Conservation (phyloP, 2,888 invertebrate species). For the Stenurella melanura region DNA sequence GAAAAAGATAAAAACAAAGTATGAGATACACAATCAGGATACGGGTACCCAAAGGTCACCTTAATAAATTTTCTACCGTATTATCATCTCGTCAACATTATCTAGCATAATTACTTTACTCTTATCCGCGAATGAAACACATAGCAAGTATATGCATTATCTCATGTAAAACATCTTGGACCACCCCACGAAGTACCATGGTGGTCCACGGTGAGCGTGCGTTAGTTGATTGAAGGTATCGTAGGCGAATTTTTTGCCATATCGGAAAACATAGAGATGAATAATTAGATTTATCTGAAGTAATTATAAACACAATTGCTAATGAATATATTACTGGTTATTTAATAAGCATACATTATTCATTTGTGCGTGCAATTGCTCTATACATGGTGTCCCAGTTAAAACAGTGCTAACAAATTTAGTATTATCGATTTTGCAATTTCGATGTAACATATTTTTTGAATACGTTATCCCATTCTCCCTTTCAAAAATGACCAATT, state of each 20-base stretch:
- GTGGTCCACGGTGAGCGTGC: constrained; percentile 39
- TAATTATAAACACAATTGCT: constrained; percentile 53
- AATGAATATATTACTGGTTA: constrained; percentile 53
- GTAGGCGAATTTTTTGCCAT: constrained; percentile 37
- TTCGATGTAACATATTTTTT: no score
- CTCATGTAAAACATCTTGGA: constrained; percentile 42
- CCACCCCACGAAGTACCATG: constrained; percentile 36
- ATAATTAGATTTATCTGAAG: constrained; percentile 51
- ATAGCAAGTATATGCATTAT: constrained; percentile 33
- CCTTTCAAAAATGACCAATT: no score
- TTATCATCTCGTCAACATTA: constrained; percentile 43
- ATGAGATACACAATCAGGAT: not conserved
- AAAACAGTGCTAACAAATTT: no score
- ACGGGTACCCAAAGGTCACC: not conserved
- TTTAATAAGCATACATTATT: constrained; percentile 20
- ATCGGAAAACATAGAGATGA: constrained; percentile 17
- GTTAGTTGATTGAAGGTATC: constrained; percentile 23
- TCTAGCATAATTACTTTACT: constrained; percentile 37
- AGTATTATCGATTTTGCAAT: no score
- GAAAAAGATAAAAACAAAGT: no score
- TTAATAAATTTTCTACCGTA: constrained; percentile 26
- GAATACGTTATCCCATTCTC: no score
- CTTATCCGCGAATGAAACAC: constrained; percentile 36
- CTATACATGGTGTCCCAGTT: not conserved
- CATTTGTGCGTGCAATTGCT: not conserved